Conservation (phyloP, 2,113 vertebrate species). For the Coptodon bakossiorum region DNA sequence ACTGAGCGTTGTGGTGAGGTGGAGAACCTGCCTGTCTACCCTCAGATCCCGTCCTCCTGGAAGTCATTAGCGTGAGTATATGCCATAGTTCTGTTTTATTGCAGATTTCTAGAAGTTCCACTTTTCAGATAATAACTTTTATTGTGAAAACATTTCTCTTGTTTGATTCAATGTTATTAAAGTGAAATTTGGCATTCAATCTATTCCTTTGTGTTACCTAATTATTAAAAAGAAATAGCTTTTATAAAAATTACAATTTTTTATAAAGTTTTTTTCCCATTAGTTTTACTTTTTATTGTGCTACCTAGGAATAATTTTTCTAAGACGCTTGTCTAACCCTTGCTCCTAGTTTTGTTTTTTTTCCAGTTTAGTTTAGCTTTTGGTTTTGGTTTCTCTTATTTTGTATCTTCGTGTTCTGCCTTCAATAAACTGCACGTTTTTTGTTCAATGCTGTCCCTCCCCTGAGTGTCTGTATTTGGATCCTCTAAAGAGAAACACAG, state of each 20-base stretch:
- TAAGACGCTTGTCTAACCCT: too few species aligned
- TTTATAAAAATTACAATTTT: too few species aligned
- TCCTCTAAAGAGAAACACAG: background rate
- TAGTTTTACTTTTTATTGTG: too few species aligned
- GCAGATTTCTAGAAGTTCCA: background rate
- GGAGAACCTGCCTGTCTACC: background rate
- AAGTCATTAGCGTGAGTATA: rapidly evolving
- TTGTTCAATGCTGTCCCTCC: background rate
- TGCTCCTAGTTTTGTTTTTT: too few species aligned
- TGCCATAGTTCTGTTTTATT: background rate
- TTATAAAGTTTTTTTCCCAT: too few species aligned
- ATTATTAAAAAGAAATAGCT: too few species aligned
- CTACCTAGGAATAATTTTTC: too few species aligned
- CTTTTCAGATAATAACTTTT: background rate
- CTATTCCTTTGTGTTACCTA: background rate
- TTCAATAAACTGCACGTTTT: background rate
- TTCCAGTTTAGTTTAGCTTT: background rate
- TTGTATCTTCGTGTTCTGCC: background rate
- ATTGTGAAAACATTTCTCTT: background rate
- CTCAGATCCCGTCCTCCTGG: background rate
- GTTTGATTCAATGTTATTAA: background rate
- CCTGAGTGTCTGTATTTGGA: background rate
- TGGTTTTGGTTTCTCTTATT: background rate
- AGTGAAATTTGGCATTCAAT: background rate
- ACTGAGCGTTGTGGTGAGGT: too few species aligned